Evolutionary conservation across 2,113 vertebrate genomes (phyloP).

Genomic region (Prochilodus magdalenae): DNA sequence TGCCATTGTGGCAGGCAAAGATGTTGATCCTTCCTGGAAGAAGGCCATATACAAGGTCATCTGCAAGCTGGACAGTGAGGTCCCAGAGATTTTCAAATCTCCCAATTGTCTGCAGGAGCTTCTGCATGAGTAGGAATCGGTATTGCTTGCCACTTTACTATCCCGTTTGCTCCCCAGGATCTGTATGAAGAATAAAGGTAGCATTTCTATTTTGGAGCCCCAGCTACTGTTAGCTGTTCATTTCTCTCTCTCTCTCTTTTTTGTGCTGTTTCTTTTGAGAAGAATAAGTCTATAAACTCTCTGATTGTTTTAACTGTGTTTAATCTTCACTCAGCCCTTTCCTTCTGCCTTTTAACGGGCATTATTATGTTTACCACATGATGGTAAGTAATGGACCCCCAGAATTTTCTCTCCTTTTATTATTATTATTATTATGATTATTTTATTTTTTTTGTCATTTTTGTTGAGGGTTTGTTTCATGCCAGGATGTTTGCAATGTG

Average conservation of each 20-base stretch:
- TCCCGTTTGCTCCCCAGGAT: slow-evolving; percentile 30
- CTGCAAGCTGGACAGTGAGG: slow-evolving; percentile 94
- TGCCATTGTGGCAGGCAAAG: slow-evolving; percentile 95
- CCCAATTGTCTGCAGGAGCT: slow-evolving; percentile 95
- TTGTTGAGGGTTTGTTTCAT: slow-evolving; percentile 69
- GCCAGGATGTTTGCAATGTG: slow-evolving; percentile 76
- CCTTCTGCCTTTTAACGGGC: slow-evolving; percentile 49
- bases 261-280: slow-evolving; percentile 59
- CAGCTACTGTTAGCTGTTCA: slow-evolving; percentile 56
- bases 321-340: slow-evolving; percentile 51
- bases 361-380: slow-evolving; percentile 53
- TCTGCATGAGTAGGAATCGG: slow-evolving; percentile 88
- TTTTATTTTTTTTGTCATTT: slow-evolving; percentile 38
- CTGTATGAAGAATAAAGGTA: slow-evolving; percentile 56
- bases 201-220: slow-evolving; percentile 52
- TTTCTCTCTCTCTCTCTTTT: no score
- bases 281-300: slow-evolving; percentile 44
- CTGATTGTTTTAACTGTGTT: slow-evolving; percentile 69
- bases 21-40: slow-evolving; percentile 96
- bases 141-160: slow-evolving; percentile 53
- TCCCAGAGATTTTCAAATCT: slow-evolving; percentile 93
- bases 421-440: no score
- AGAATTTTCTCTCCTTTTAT: slow-evolving; percentile 2
- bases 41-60: slow-evolving; percentile 98
- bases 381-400: slow-evolving; percentile 51